Conservation (phyloP, 2,113 vertebrate species). For the Leucosticte australis region DNA sequence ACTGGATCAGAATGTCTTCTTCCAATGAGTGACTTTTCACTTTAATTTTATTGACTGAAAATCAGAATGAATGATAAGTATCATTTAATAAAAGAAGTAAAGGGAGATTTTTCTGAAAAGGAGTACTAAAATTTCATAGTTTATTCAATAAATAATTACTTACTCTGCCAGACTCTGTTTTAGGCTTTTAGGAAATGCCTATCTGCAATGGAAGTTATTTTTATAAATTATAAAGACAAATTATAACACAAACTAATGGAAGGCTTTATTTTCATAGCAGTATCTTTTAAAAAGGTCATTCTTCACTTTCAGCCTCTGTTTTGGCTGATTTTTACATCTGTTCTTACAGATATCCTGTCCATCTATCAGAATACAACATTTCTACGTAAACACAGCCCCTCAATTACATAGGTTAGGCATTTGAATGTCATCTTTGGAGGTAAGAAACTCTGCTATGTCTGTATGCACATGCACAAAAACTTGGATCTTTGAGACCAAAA, state of each 20-base stretch:
- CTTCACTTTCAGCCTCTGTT: background rate
- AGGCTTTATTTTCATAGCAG: background rate
- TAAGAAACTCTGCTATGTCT: background rate
- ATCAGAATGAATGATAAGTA: background rate
- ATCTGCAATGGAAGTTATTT: background rate
- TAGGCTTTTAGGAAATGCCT: background rate
- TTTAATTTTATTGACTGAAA: conserved; percentile 18
- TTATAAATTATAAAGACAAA: background rate
- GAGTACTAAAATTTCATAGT: background rate
- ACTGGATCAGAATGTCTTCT: background rate
- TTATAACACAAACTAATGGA: background rate
- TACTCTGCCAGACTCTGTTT: background rate
- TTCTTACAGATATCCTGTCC: background rate
- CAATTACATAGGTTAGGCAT: background rate
- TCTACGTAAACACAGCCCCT: background rate
- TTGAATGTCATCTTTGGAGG: background rate
- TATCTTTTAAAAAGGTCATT: background rate
- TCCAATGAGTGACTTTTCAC: background rate
- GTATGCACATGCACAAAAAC: background rate
- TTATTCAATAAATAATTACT: background rate
- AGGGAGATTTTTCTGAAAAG: background rate
- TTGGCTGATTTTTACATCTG: background rate
- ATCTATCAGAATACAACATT: background rate
- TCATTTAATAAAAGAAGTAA: background rate
- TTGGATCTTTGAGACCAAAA: background rate